Conservation (phyloP, 2,888 invertebrate genomes). For the Stenchaetothrips biformis region DNA sequence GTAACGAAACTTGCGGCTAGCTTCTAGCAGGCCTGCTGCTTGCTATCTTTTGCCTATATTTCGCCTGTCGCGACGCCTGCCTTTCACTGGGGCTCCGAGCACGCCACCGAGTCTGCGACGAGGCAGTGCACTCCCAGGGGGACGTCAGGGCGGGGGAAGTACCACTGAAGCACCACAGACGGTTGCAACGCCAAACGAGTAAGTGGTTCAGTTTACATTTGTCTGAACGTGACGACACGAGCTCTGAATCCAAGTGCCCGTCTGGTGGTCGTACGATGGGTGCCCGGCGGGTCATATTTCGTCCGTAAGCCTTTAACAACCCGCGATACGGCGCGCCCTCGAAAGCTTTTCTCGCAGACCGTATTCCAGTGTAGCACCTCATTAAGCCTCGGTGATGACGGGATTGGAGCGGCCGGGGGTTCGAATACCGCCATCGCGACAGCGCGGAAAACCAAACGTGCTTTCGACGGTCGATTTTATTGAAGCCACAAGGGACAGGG, state of each 20-base stretch:
- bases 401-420: background rate
- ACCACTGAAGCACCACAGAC: too few relatives aligned
- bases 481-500: background rate
- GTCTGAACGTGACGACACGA: too few relatives aligned
- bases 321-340: too few relatives aligned
- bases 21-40: background rate
- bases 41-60: constrained; percentile 14
- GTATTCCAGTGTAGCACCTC: background rate
- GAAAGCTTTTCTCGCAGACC: background rate
- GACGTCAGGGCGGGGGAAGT: background rate
- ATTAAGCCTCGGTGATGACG: background rate
- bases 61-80: constrained; percentile 4
- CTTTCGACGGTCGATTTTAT: background rate
- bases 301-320: too few relatives aligned
- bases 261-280: too few relatives aligned
- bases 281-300: too few relatives aligned
- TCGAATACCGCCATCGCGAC: background rate
- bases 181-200: too few relatives aligned
- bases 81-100: background rate
- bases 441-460: background rate
- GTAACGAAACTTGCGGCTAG: background rate
- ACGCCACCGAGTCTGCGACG: background rate
- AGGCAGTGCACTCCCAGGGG: background rate
- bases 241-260: too few relatives aligned
- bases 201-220: too few relatives aligned